phyloP scores from a whole-genome alignment of 2,797 vertebrate species.

The Alouatta caraya region DNA sequence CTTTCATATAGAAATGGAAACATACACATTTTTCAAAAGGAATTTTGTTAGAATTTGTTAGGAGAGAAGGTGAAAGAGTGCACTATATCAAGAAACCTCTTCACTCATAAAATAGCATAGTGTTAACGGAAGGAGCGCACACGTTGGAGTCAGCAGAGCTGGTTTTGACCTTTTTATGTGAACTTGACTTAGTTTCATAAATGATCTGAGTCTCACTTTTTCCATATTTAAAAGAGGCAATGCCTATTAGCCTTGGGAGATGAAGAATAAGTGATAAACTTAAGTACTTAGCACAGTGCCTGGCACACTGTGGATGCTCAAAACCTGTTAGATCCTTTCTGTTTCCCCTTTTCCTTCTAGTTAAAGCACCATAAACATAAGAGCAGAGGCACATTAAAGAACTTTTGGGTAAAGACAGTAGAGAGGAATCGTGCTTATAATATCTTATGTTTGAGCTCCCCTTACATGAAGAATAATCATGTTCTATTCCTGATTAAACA shows the following conservation, averaged over 20 bases:
- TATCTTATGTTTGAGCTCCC: not conserved
- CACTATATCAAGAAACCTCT: not conserved
- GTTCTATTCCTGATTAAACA: not conserved
- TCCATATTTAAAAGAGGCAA: not conserved
- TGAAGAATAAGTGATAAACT: not conserved
- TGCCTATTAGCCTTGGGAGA: not conserved
- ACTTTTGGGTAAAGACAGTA: not conserved
- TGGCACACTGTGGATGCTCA: not conserved
- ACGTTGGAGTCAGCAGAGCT: not conserved
- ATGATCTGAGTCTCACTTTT: not conserved
- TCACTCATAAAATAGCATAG: not conserved
- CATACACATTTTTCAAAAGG: not conserved
- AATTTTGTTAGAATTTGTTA: not conserved
- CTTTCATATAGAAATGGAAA: not conserved
- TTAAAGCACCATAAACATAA: not conserved
- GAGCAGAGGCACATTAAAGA: not conserved
- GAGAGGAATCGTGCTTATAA: not conserved
- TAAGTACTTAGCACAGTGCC: not conserved
- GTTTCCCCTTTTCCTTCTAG: not conserved
- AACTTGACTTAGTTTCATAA: not conserved
- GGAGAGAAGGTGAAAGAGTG: not conserved
- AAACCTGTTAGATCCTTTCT: not conserved
- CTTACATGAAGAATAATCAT: not conserved
- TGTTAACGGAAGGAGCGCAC: not conserved
- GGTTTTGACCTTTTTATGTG: not conserved